Evolutionary conservation across 2,797 vertebrate genomes (phyloP).

Genomic region (Uromys caudimaculatus): DNA sequence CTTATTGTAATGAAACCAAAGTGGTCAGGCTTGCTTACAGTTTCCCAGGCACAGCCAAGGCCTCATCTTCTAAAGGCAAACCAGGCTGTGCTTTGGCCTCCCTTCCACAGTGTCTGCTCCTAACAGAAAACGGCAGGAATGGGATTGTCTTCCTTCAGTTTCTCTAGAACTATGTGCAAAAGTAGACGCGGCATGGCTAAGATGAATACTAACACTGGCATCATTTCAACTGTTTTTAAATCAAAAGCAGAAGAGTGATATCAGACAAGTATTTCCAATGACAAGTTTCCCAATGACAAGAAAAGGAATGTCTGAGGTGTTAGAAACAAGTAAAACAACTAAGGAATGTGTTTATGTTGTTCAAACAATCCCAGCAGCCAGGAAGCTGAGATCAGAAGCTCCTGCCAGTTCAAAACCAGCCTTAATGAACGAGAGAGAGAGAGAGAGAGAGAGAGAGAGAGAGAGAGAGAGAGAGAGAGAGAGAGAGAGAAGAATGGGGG

Average conservation of each 20-base stretch:
- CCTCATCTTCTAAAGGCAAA: background rate
- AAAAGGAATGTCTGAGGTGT: background rate
- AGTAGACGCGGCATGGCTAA: background rate
- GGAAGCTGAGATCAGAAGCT: background rate
- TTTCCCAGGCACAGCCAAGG: background rate
- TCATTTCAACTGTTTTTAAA: background rate
- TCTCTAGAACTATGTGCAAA: background rate
- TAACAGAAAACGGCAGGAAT: constrained; percentile 1
- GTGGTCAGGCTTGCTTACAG: background rate
- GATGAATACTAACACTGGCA: background rate
- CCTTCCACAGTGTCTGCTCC: background rate
- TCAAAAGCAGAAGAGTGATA: background rate
- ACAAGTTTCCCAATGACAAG: constrained; percentile 1
- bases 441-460: too few relatives aligned
- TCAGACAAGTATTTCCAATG: background rate
- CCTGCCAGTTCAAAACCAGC: background rate
- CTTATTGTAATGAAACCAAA: constrained; percentile 14
- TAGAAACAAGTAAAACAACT: background rate
- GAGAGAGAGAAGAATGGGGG: background rate
- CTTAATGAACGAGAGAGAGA: background rate
- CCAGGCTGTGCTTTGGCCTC: background rate
- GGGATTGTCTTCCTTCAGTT: background rate
- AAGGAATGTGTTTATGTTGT: background rate
- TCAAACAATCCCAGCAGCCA: background rate
- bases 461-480: too few relatives aligned